Percentiles rank a stretch among this genome's conserved stretches.
These are phyloP conservation scores for Aphidoletes aphidimyza DNA, from an alignment of 2,888 invertebrate genomes.

Conservation along the genomic window DNA sequence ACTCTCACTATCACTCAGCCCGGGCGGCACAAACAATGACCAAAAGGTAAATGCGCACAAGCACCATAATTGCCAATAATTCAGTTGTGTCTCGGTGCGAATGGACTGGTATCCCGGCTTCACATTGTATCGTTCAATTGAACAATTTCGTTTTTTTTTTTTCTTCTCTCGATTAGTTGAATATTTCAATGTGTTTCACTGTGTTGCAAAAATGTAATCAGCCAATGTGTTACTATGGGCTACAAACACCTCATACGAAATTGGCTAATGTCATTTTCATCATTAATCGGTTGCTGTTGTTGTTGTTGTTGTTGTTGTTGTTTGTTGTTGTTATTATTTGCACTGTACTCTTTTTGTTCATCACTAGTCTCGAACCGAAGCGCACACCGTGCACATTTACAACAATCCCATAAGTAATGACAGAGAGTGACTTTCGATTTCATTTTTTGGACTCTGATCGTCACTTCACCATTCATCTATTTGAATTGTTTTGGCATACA, in stretches of 20 bases:
- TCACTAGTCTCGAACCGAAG: neutral
- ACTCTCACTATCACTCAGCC: neutral
- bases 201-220: too few species aligned
- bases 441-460: neutral
- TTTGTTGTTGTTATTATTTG: neutral
- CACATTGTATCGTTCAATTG: constrained; percentile 7
- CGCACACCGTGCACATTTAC: neutral
- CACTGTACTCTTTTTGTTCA: neutral
- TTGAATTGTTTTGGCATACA: neutral
- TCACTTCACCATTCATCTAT: neutral
- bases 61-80: constrained; percentile 41
- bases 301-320: too few species aligned
- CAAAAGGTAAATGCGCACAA: constrained; percentile 12
- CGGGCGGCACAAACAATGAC: neutral
- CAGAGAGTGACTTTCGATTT: constrained; percentile 15
- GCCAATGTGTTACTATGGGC: too few species aligned
- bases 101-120: too few species aligned
- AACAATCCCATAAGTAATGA: neutral
- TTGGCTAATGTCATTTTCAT: constrained; percentile 21
- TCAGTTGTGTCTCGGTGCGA: neutral
- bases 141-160: neutral
- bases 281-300: neutral
- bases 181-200: too few species aligned
- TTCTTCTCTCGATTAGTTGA: too few species aligned
- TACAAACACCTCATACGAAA: neutral